phyloP scores from a whole-genome alignment of 2,888 invertebrate genomes.

The Escarpia spicata region DNA sequence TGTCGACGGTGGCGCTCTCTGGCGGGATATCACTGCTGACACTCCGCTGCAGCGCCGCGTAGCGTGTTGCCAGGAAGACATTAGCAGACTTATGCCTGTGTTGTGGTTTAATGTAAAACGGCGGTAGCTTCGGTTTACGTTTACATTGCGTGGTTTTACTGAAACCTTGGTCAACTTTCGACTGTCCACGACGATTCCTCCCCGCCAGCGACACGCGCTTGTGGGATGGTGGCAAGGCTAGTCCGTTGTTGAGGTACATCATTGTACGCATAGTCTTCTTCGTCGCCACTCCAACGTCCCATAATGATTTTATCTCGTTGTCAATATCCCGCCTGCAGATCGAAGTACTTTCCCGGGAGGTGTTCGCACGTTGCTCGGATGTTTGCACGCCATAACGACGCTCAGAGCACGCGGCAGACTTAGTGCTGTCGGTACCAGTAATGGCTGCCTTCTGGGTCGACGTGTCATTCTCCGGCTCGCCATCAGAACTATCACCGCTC shows the following conservation, averaged over 20 bases:
- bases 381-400: neutral
- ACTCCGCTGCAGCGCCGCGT: conserved; percentile 9
- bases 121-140: neutral
- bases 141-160: neutral
- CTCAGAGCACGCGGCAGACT: neutral
- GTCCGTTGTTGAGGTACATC: neutral
- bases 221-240: neutral
- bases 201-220: neutral
- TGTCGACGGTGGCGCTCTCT: neutral
- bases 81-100: neutral
- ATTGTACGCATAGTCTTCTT: neutral
- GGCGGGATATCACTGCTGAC: neutral
- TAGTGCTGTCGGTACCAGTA: neutral
- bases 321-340: neutral
- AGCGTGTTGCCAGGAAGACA: neutral
- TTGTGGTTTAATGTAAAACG: neutral
- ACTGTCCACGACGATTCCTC: neutral
- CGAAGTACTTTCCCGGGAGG: neutral
- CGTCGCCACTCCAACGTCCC: neutral
- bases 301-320: neutral
- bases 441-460: neutral
- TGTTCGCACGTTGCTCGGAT: neutral
- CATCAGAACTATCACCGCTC: neutral
- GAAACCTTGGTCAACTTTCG: neutral
- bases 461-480: neutral